Evolutionary conservation across 1,140 invertebrate species (phyloP), one percentile per base, ranked within the genome.

Genomic region (Sweltsa coloradensis): DNA sequence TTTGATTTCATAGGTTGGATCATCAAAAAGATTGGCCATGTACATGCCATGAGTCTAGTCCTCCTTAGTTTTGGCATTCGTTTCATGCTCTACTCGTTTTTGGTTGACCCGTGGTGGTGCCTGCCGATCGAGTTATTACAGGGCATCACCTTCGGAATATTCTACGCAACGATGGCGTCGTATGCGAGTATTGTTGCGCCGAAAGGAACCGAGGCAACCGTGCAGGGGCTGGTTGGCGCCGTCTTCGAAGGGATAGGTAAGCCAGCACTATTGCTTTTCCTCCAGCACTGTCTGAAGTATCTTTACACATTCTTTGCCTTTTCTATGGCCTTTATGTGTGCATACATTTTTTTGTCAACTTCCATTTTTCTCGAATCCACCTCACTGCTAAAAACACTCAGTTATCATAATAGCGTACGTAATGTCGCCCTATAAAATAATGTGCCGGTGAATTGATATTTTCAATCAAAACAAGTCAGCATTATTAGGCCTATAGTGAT

Each of bases 141-240:
- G 66, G 89, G 89, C 13, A 66, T 92, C 6, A 89, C 89, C 0
- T 88, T 88, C 60, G 89, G 90, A 9, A 70, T 95, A 48, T 87
- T 88, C 59, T 95, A 89, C 68, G 77, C 89, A 0, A 81, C 87
- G 6, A 89, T 93, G 79, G 80, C 88, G 6, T 86, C 85, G 0
- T 94, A 92, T 65, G 88, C 88, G 1, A 87, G 81, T 60, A 77
- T 83, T 53, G 76, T 91, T 2, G 79, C 89, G 4, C 86, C 89
- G n/a, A 72, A 78, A 1, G 89, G 89, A 9, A 86, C 83, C 1
- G 83, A 88, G 62, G 83, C 85, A 2, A 93, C 89, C 19, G 78
- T 90, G 39, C 70, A 89, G 72, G 87, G 86, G 45, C 66, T 92
- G 19, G 78, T 89, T 19, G 85, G 87, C 19, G 86, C 83, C 25